phyloP scores from a whole-genome alignment of 2,113 vertebrate genomes.

The Agapornis roseicollis region DNA sequence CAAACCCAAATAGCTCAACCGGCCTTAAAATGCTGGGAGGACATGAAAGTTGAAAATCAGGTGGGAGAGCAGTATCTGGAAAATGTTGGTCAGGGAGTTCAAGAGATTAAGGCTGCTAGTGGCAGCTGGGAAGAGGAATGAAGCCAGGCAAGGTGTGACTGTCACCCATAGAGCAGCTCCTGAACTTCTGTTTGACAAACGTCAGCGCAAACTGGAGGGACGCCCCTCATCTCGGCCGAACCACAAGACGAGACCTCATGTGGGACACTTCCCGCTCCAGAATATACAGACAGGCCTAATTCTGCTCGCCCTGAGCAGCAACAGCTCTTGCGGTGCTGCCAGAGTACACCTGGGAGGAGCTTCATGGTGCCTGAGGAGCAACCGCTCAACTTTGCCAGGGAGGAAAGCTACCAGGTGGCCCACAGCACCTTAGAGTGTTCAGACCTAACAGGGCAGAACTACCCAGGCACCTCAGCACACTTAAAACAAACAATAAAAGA shows the following conservation, averaged over 20 bases:
- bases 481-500: not conserved
- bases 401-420: not conserved
- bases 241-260: rapidly evolving
- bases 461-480: not conserved
- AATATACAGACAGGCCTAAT: rapidly evolving
- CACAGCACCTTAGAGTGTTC: not conserved
- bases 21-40: not conserved
- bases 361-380: not conserved
- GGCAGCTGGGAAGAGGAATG: not conserved
- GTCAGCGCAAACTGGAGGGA: not conserved
- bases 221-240: rapidly evolving
- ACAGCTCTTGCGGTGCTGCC: not conserved
- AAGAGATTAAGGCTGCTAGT: not conserved
- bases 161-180: not conserved
- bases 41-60: not conserved
- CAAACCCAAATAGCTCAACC: not conserved
- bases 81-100: not conserved
- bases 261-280: not conserved
- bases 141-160: not conserved
- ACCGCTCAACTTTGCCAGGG: not conserved
- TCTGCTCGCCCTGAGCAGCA: not conserved
- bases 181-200: not conserved
- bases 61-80: not conserved
- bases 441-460: not conserved
- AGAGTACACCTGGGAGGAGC: not conserved